Conservation (phyloP, 1,140 invertebrate genomes). For the Cydia amplana region DNA sequence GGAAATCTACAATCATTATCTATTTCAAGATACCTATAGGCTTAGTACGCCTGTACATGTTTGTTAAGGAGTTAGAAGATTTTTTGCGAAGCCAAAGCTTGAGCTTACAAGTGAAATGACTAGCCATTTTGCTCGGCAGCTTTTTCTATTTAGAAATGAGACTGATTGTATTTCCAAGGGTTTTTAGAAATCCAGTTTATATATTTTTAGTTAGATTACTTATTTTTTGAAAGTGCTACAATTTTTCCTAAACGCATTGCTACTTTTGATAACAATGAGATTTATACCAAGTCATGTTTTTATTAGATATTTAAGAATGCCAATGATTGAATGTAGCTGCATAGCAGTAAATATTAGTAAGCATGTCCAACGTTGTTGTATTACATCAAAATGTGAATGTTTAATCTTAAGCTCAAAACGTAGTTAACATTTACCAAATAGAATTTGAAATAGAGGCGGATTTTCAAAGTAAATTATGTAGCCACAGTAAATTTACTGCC, state of each 20-base stretch:
- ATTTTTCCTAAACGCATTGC: not conserved
- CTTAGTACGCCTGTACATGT: not conserved
- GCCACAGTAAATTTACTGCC: too few species aligned
- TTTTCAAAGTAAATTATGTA: too few species aligned
- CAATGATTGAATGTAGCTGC: constrained; percentile 1
- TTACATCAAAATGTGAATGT: not conserved
- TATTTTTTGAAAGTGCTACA: not conserved
- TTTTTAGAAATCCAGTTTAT: not conserved
- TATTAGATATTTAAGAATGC: not conserved
- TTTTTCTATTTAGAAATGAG: not conserved
- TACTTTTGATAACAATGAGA: constrained; percentile 1
- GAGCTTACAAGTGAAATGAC: not conserved
- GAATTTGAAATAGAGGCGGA: too few species aligned
- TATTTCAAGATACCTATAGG: not conserved
- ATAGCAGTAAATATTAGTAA: not conserved
- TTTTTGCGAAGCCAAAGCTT: not conserved
- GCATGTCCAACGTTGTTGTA: not conserved
- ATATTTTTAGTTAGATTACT: not conserved
- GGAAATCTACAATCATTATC: not conserved
- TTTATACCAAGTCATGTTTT: not conserved
- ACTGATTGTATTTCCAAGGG: not conserved
- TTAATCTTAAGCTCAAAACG: too few species aligned
- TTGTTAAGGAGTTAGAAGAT: not conserved
- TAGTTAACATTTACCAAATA: too few species aligned
- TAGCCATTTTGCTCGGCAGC: not conserved